Evolutionary conservation across 2,797 vertebrate genomes (phyloP).

Genomic region (Glossophaga mutica): DNA sequence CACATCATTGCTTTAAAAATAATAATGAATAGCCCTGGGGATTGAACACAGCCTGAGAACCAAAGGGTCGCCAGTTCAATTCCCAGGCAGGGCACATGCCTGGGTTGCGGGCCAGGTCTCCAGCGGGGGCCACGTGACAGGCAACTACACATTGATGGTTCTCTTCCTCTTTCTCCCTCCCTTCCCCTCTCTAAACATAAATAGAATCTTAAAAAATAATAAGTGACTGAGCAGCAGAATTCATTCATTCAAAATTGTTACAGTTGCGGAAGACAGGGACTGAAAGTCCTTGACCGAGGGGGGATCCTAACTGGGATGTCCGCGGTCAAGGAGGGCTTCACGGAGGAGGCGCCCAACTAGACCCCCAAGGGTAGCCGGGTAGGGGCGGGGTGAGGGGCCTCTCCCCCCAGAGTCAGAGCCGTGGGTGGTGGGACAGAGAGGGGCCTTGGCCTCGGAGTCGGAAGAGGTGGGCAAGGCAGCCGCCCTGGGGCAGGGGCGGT

Average conservation of each 20-base stretch:
- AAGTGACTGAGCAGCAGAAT: neutral
- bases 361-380: neutral
- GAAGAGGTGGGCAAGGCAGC: neutral
- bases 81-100: too few species aligned
- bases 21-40: neutral
- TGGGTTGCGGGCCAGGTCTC: too few species aligned
- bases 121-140: too few species aligned
- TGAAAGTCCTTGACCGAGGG: neutral
- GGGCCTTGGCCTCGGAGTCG: fast-evolving
- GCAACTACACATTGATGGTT: too few species aligned
- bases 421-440: neutral
- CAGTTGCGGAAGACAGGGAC: neutral
- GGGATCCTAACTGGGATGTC: neutral
- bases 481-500: fast-evolving
- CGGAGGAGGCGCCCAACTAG: neutral
- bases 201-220: too few species aligned
- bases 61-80: too few species aligned
- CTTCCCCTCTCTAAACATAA: too few species aligned
- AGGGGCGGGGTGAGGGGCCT: neutral
- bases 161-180: too few species aligned
- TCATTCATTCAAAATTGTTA: neutral
- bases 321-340: neutral
- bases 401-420: neutral
- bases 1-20: neutral
- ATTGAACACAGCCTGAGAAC: too few species aligned